phyloP scores from a whole-genome alignment of 2,113 vertebrate species.

The Benitochromis conjunctus region DNA sequence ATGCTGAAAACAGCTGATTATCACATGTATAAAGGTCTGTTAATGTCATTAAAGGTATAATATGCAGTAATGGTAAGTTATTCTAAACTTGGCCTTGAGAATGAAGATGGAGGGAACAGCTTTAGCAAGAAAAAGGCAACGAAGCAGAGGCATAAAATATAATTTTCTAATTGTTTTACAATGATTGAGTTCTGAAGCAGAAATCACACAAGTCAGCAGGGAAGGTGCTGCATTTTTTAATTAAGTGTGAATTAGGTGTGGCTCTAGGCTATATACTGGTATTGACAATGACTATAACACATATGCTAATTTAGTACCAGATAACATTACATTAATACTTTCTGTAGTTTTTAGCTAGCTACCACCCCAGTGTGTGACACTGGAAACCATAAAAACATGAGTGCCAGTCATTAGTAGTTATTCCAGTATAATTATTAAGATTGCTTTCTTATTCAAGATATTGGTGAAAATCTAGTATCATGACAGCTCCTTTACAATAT shows the following conservation, averaged over 20 bases:
- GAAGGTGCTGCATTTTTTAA: not conserved
- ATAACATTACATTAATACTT: not conserved
- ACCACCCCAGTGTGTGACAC: not conserved
- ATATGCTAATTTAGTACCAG: not conserved
- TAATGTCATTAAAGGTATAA: not conserved
- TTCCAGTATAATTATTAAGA: not conserved
- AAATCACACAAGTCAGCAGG: not conserved
- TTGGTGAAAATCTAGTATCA: not conserved
- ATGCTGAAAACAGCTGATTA: not conserved
- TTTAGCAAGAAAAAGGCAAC: not conserved
- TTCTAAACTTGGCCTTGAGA: not conserved
- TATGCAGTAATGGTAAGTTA: not conserved
- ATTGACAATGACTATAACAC: not conserved
- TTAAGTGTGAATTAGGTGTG: not conserved
- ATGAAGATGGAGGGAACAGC: not conserved
- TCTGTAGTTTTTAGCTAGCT: not conserved
- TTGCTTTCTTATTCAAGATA: not conserved
- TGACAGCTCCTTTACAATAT: not conserved
- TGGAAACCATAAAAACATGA: not conserved
- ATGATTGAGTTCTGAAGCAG: not conserved
- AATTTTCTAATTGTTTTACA: not conserved
- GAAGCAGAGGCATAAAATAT: not conserved
- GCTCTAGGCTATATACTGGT: not conserved
- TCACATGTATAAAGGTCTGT: not conserved
- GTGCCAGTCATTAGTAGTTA: not conserved